phyloP scores from a whole-genome alignment of 2,113 vertebrate species.

The Pongo pygmaeus region DNA sequence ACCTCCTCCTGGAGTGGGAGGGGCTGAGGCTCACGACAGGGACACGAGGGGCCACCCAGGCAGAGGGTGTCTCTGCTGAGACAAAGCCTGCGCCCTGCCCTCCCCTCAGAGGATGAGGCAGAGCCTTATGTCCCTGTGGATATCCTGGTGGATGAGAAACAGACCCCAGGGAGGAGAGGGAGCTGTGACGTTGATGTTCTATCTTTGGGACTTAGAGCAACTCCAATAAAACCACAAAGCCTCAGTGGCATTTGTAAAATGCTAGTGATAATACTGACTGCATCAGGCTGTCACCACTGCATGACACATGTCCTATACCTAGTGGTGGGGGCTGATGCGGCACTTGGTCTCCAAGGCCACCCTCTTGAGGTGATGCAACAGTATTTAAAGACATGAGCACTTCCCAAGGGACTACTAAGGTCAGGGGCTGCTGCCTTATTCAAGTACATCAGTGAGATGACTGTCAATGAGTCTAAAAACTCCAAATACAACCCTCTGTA shows the following conservation, averaged over 20 bases:
- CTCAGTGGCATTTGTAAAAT: background rate
- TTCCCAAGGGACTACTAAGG: background rate
- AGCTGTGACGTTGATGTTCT: background rate
- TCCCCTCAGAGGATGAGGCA: background rate
- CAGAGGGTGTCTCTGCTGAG: background rate
- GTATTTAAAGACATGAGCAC: background rate
- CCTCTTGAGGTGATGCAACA: background rate
- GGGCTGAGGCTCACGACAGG: background rate
- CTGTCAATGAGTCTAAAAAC: background rate
- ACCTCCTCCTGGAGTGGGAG: background rate
- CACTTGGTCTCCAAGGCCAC: background rate
- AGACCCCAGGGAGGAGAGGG: background rate
- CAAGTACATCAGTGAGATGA: background rate
- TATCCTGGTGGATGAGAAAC: background rate
- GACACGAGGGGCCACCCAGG: background rate
- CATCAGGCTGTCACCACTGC: background rate
- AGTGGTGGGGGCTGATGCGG: background rate
- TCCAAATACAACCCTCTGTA: background rate
- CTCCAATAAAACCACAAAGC: background rate
- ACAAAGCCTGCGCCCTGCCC: background rate
- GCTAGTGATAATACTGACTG: background rate
- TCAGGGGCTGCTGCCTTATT: background rate
- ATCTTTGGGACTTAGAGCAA: background rate
- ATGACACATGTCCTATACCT: too few relatives aligned
- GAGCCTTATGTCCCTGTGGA: background rate